Conservation (phyloP, 2,888 invertebrate species). For the Euzetes globulus region DNA sequence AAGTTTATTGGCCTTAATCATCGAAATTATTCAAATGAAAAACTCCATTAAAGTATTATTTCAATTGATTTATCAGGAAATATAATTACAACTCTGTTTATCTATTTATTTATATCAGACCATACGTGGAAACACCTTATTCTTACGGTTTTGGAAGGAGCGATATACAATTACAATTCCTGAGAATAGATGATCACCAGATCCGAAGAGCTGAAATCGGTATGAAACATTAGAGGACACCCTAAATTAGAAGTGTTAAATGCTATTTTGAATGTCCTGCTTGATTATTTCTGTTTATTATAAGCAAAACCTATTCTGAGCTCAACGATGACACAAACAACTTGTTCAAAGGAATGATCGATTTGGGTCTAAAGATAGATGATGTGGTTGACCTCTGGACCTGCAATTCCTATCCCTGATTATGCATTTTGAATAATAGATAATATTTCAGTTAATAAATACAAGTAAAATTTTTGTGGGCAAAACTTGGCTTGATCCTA, state of each 20-base stretch:
- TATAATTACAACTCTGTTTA: no score
- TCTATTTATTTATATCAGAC: no score
- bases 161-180: conserved; percentile 16
- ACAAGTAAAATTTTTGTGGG: conserved; percentile 32
- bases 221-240: no score
- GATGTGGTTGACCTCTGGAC: conserved; percentile 36
- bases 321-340: conserved; percentile 32
- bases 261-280: no score
- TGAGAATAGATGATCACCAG: conserved; percentile 26
- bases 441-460: neutral
- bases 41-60: neutral
- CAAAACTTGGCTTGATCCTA: conserved; percentile 30
- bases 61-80: no score
- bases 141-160: conserved; percentile 36
- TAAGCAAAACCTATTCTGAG: conserved; percentile 24
- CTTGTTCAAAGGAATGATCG: conserved; percentile 24
- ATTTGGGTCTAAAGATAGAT: conserved; percentile 34
- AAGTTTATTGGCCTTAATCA: neutral
- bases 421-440: neutral
- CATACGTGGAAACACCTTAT: conserved; percentile 29
- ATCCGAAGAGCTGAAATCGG: conserved; percentile 13
- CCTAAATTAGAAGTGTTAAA: no score
- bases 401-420: conserved; percentile 36
- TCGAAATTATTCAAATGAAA: neutral
- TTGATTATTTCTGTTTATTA: neutral